These are phyloP conservation scores for Scarus forsteni DNA, from an alignment of 2,797 vertebrate species.

Conservation along the genomic window DNA sequence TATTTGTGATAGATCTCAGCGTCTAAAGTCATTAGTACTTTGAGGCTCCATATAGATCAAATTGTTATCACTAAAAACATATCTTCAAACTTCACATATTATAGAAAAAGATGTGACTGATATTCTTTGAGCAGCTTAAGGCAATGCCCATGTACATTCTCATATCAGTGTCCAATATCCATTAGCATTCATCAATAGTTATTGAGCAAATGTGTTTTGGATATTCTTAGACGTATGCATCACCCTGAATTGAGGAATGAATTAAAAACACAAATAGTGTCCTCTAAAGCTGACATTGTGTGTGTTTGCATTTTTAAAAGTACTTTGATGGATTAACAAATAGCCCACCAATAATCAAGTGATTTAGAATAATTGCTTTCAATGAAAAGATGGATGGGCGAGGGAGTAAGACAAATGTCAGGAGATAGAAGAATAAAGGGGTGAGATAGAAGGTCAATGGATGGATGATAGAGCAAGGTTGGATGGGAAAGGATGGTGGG, in stretches of 20 bases:
- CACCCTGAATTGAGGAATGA: neutral
- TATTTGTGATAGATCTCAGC: too few species aligned
- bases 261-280: neutral
- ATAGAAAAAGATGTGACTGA: neutral
- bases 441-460: too few species aligned
- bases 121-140: neutral
- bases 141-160: neutral
- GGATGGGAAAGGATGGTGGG: too few species aligned
- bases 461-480: too few species aligned
- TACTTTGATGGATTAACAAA: too few species aligned
- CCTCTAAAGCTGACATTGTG: neutral
- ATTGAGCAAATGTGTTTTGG: neutral
- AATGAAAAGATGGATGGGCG: too few species aligned
- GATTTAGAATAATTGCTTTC: too few species aligned
- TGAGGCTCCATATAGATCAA: neutral
- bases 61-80: neutral
- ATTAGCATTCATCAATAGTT: slow-evolving; percentile 1
- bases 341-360: too few species aligned
- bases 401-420: too few species aligned
- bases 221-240: neutral
- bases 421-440: too few species aligned
- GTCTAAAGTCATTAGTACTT: neutral
- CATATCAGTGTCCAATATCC: neutral
- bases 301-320: neutral
- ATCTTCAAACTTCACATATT: neutral